A percentile compares a stretch with the other conserved stretches of the same genome.
Evolutionary conservation across 1,140 invertebrate genomes (phyloP).

Genomic region (Sesamia nonagrioides): DNA sequence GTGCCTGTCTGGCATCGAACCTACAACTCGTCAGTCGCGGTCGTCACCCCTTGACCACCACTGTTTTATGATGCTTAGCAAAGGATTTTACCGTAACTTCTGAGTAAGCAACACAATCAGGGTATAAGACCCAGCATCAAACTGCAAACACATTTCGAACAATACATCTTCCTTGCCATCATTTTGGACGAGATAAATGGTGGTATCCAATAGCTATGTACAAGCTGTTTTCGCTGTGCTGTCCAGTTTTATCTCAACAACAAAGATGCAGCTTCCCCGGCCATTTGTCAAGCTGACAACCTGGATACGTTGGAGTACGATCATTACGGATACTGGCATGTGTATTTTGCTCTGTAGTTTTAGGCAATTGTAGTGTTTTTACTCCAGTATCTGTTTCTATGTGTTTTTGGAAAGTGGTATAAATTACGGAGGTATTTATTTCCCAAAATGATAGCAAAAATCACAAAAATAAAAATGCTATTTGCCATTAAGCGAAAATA

Average conservation of each 20-base stretch:
- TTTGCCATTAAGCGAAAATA: too few species aligned
- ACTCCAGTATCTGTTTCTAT: background rate
- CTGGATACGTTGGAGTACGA: background rate
- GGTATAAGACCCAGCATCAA: too few species aligned
- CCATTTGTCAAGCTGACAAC: constrained; percentile 43
- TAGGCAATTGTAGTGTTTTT: constrained; percentile 2
- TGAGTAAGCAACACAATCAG: too few species aligned
- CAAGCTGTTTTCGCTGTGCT: background rate
- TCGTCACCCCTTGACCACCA: too few species aligned
- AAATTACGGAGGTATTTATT: too few species aligned
- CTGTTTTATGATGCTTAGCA: too few species aligned
- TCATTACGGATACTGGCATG: constrained; percentile 24
- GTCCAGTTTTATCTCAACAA: constrained; percentile 41
- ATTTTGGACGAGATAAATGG: constrained; percentile 38
- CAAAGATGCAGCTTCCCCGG: constrained; percentile 27
- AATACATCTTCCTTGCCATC: constrained; percentile 17
- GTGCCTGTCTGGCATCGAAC: too few species aligned
- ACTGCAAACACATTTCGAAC: background rate
- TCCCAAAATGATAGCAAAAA: too few species aligned
- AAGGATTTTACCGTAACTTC: too few species aligned
- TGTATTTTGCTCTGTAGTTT: background rate
- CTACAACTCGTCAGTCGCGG: too few species aligned
- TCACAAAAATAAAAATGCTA: too few species aligned
- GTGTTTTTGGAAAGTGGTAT: background rate
- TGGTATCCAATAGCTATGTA: background rate